Evolutionary conservation across 2,797 vertebrate species (phyloP), one percentile per base, ranked within the genome.

Genomic region (Lithobates pipiens): DNA sequence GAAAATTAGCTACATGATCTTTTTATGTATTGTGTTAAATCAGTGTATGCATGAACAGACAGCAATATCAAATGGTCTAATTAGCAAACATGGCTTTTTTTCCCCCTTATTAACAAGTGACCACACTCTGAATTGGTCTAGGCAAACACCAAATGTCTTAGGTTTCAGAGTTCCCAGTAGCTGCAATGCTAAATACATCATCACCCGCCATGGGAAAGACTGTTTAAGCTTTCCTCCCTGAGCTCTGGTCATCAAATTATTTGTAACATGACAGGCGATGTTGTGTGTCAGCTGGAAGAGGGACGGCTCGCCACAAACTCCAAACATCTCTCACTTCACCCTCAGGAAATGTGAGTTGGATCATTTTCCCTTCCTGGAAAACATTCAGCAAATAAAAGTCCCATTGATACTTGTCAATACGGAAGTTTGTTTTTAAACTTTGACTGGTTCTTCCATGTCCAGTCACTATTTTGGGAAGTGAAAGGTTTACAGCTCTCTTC

Each of bases 221-320:
- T 93, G 93, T 92, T 95, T 90, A 89, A 89, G 91, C 91, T 88
- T 90, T 88, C 87, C 84, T 87, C 91, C 92, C 61, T 93, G 91
- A 94, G 94, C 89, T 95, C 93, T 93, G 94, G 91, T 85, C 76
- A 89, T 91, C 85, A 91, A 90, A 93, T 96, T 94, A 95, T 95
- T 95, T 94, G 90, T 94, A 95, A 94, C 90, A 89, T 96, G 97
- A 98, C 95, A 97, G 95, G 95, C 97, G 97, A 98, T 94, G 96
- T 93, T 92, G 91, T 93, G 93, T 95, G 96, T 97, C 98, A 99
- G 96, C 96, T 98, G 97, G 94, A 93, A 92, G 91, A 93, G 91
- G 91, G 94, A 92, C 88, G 88, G 91, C 92, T 92, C 92, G 89
- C 90, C 88, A 93, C 93, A 93, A 95, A 95, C 93, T 93, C 94